Evolutionary conservation across 2,888 invertebrate species (phyloP), one percentile per base, ranked within the genome.

Genomic region (Mimumesa dahlbomi): DNA sequence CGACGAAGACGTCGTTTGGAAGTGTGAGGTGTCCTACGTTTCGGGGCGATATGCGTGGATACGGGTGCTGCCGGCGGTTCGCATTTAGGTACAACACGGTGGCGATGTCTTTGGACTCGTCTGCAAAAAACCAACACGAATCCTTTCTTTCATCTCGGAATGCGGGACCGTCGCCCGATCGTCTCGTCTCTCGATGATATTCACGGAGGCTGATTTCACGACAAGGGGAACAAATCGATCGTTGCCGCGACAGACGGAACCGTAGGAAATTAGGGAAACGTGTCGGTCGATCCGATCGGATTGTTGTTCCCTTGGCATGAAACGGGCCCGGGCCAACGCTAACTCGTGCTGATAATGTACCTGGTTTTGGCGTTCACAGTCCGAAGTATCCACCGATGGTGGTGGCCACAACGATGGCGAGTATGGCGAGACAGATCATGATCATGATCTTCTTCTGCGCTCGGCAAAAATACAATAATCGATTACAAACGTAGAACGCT

Each of bases 381-480:
- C 93, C 93, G 85, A 93, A 91, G 89, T 93, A 93, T 87, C 93
- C 92, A 86, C 92, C 93, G 85, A 94, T 92, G 85, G 93, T 93
- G 82, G 93, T 92, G 81, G 92, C 92, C 79, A 93, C 89, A 88
- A 96, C 93, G 88, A 95, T 92, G 88, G 94, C 93, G 89, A 96
- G 93, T 89, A 96, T 93, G 89, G 94, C 93, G 90, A 96, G 92
- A 92, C 96, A 96, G 91, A 96, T 94, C 93, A 96, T 93, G 90
- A 96, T 96, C 94, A 96, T 95, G 90, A 96, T 96, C 93, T 96
- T 96, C 95, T 96, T 96, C 96, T 96, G 94, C 93, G 93, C 90
- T 91, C 87, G 63, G 64, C 67, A 81, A 72, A 73, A 69, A 64
- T 62, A 71, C 43, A 61, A 70, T 59, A 21, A 69, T 61, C 49